Conservation (phyloP, 2,113 vertebrate genomes). For the Ictidomys tridecemlineatus region DNA sequence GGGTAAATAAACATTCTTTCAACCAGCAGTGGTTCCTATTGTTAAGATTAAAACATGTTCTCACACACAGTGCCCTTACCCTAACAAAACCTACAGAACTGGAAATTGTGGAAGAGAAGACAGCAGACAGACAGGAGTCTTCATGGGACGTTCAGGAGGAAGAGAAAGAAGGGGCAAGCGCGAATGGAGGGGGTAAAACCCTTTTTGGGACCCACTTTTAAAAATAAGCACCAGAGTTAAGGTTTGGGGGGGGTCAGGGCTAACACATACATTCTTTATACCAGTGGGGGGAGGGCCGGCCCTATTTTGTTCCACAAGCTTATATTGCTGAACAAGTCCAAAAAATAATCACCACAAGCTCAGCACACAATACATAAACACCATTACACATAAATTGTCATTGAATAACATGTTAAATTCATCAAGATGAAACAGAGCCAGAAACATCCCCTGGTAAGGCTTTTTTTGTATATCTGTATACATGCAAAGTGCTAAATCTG, state of each 20-base stretch:
- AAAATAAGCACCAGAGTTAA: background rate
- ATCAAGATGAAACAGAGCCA: constrained; percentile 12
- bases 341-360: constrained; percentile 65
- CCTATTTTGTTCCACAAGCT: constrained; percentile 48
- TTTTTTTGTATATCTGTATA: constrained; percentile 22
- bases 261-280: background rate
- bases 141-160: background rate
- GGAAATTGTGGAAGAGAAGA: background rate
- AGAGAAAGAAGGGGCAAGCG: too few relatives aligned
- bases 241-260: rapidly evolving
- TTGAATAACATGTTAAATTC: constrained; percentile 20
- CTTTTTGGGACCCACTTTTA: constrained; percentile 6
- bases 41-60: constrained; percentile 41
- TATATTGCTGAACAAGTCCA: constrained; percentile 37
- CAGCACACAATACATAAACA: constrained; percentile 82
- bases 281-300: background rate
- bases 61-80: constrained; percentile 42
- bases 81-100: constrained; percentile 60
- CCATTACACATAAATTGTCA: constrained; percentile 78
- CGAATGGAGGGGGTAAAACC: constrained; percentile 64
- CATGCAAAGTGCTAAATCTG: constrained; percentile 79
- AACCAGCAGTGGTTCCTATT: background rate
- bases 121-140: constrained; percentile 65
- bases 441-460: constrained; percentile 51
- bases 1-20: constrained; percentile 67